phyloP scores from a whole-genome alignment of 2,113 vertebrate species.

The Syngnathus scovelli region DNA sequence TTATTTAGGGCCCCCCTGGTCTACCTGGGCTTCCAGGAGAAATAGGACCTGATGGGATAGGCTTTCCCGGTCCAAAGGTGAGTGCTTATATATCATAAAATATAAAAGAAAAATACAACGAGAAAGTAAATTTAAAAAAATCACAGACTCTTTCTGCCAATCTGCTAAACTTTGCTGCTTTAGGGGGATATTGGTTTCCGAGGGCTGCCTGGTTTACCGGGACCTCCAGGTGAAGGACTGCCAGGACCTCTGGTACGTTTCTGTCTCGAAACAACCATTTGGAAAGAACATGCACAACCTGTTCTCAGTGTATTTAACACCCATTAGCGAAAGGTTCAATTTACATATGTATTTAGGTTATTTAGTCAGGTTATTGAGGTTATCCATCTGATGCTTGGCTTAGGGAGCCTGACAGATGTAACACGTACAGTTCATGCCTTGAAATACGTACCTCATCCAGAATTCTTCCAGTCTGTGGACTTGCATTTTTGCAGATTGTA shows the following conservation, averaged over 20 bases:
- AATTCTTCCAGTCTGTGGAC: not conserved
- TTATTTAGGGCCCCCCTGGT: slow-evolving; percentile 77
- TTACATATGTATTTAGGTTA: slow-evolving; percentile 3
- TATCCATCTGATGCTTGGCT: slow-evolving; percentile 32
- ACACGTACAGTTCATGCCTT: slow-evolving; percentile 19
- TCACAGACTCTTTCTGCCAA: not conserved
- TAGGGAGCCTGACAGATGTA: slow-evolving; percentile 15
- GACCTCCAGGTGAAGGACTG: slow-evolving; percentile 80
- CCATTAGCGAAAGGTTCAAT: not conserved
- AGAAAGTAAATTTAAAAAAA: not conserved
- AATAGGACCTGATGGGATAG: slow-evolving; percentile 76
- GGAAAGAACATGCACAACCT: not conserved
- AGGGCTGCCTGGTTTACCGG: slow-evolving; percentile 73
- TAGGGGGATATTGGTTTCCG: slow-evolving; percentile 82
- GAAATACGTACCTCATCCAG: slow-evolving; percentile 23
- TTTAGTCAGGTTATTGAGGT: slow-evolving; percentile 32
- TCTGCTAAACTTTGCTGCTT: slow-evolving; percentile 16
- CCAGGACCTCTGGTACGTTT: slow-evolving; percentile 76
- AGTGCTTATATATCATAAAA: slow-evolving; percentile 4
- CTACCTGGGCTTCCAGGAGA: slow-evolving; percentile 79
- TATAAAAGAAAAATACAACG: not conserved
- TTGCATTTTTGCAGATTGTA: not conserved
- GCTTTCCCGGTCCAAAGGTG: slow-evolving; percentile 84
- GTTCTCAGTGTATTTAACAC: not conserved
- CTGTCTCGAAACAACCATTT: not conserved